These are phyloP conservation scores for Synanthedon andrenaeformis DNA, from an alignment of 2,888 invertebrate genomes.

Conservation along the genomic window DNA sequence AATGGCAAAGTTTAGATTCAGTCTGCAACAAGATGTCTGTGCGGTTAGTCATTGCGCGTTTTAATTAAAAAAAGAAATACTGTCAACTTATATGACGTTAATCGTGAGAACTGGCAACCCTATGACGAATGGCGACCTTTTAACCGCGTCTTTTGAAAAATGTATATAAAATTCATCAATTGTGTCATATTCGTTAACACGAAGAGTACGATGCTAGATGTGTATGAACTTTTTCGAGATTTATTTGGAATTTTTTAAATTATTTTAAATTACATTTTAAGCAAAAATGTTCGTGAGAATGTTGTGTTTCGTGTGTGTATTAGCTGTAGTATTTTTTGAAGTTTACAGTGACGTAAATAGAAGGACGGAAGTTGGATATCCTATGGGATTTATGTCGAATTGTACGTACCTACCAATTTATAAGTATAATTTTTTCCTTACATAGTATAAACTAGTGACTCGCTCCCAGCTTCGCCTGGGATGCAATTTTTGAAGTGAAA, in stretches of 20 bases:
- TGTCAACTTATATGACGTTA: slow-evolving; percentile 1
- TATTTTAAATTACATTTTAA: slow-evolving; percentile 3
- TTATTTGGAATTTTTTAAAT: neutral
- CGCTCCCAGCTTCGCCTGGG: too few species aligned
- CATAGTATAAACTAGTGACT: too few species aligned
- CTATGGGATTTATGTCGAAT: slow-evolving; percentile 50
- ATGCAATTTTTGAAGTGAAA: too few species aligned
- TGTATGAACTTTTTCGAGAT: slow-evolving; percentile 1
- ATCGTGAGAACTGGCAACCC: slow-evolving; percentile 2
- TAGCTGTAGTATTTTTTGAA: slow-evolving; percentile 10
- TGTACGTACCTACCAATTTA: slow-evolving; percentile 33
- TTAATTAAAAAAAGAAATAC: slow-evolving; percentile 1
- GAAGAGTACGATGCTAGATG: neutral
- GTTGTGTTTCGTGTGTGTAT: slow-evolving; percentile 8
- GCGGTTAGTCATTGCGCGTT: slow-evolving; percentile 8
- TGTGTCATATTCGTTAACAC: slow-evolving; percentile 4
- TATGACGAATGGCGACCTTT: slow-evolving; percentile 1
- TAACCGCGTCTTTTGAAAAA: slow-evolving; percentile 3
- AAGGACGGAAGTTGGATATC: slow-evolving; percentile 39
- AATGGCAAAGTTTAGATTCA: neutral
- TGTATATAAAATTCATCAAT: slow-evolving; percentile 10
- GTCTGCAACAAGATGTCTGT: slow-evolving; percentile 5
- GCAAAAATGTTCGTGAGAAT: neutral
- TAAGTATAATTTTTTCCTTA: too few species aligned
- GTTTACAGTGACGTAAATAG: slow-evolving; percentile 10